Base-by-base conservation (phyloP, 2,888 invertebrate species). In the Amblyjoppa proteus region DNA sequence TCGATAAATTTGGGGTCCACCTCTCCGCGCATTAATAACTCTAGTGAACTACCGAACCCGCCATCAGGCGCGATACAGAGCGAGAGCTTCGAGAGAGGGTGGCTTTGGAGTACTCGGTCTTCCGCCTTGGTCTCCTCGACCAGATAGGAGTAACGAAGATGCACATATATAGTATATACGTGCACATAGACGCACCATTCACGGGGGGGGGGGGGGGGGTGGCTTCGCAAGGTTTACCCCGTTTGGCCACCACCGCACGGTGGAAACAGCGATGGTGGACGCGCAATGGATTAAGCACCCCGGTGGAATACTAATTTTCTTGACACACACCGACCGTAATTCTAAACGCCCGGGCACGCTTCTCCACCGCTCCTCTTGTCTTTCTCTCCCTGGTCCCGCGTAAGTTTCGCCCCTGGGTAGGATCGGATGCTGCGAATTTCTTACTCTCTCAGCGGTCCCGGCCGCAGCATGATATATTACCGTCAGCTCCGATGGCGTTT, bases 261-360 rank as follows among this genome's bases (percentile, higher is more conserved):
- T 64, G 31, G 64, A 64, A 34, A 64, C 64, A 64, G 64, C 64
- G 31, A 64, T 64, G 64, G 31, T 64, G 64, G 64, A 31, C 64
- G 64, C 64, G 31, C 64, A 31, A 64, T 64, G 64, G 64, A 64
- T 64, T 64, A 64, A 89, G 86, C 84, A 78, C 71, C 74, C 64
- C 77, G 66, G 77, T 83, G 84, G 88, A 90, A 90, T 91, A 89
- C 88, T 90, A 91, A 90, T 91, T 89, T 87, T 79, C 76, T 82
- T 77, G 49, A 87, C 82, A 83, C 73, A 86, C 70, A 84, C 78
- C 75, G 70, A 86, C 75, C 84, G 84, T 86, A 84, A 86, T 86
- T 86, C 84, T 75, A 86, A 86, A 81, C 77, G 81, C 64, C 45
- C 41, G 69, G 49, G 20, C 80, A 31, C 53, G 41, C 58, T 74